phyloP scores from a whole-genome alignment of 2,888 invertebrate species.

The Eremobia ochroleuca region DNA sequence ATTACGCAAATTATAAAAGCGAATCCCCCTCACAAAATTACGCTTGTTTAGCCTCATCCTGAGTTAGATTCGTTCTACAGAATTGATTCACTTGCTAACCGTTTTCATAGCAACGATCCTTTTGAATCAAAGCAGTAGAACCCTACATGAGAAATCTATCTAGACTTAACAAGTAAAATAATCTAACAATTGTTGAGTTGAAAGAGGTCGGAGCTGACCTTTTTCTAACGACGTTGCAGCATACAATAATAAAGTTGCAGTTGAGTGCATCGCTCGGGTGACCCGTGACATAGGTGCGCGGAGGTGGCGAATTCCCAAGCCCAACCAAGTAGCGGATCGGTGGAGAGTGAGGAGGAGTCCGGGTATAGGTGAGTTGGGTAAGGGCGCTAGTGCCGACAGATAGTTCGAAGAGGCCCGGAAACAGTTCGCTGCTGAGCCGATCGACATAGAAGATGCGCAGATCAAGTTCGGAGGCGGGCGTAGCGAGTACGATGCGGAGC shows the following conservation, averaged over 20 bases:
- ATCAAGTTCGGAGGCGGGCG: slow-evolving; percentile 23
- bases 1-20: not conserved
- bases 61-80: slow-evolving; percentile 19
- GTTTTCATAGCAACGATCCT: slow-evolving; percentile 1
- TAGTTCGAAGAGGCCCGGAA: not conserved
- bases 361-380: slow-evolving; percentile 11
- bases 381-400: not conserved
- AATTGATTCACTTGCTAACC: slow-evolving; percentile 20
- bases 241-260: not conserved
- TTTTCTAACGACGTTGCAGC: slow-evolving; percentile 23
- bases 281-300: not conserved
- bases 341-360: slow-evolving; percentile 13
- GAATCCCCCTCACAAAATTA: not conserved
- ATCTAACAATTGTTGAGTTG: slow-evolving; percentile 1
- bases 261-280: not conserved
- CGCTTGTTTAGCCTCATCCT: slow-evolving; percentile 7
- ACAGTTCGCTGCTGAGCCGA: slow-evolving; percentile 35
- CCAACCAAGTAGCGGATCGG: slow-evolving; percentile 4
- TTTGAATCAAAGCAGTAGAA: slow-evolving; percentile 34
- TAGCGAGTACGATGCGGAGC: slow-evolving; percentile 18
- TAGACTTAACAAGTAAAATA: slow-evolving; percentile 15
- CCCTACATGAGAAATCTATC: slow-evolving; percentile 11
- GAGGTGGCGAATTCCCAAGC: not conserved
- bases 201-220: slow-evolving; percentile 29
- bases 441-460: slow-evolving; percentile 15